A percentile compares a stretch with the other conserved stretches of the same genome.
These are phyloP conservation scores for Tholera decimalis DNA, from an alignment of 2,888 invertebrate genomes.

Conservation along the genomic window DNA sequence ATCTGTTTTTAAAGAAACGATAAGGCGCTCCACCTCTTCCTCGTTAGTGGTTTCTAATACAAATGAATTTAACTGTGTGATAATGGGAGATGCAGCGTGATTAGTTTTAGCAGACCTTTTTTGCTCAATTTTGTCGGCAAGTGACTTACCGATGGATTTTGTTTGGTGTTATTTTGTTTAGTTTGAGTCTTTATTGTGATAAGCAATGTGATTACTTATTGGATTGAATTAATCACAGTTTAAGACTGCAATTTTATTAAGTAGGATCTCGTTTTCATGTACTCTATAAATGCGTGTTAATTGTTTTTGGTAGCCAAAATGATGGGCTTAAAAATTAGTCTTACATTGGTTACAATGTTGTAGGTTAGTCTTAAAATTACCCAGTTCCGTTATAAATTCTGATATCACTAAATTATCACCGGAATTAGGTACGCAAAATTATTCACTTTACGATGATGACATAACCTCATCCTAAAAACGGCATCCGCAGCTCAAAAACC, in stretches of 20 bases:
- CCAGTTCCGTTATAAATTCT: slow-evolving; percentile 8
- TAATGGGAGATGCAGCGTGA: too few species aligned
- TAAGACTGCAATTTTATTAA: background rate
- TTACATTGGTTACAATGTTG: slow-evolving; percentile 2
- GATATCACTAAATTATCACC: slow-evolving; percentile 41
- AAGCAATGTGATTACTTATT: too few species aligned
- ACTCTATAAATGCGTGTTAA: background rate
- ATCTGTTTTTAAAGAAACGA: too few species aligned
- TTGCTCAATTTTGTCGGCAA: too few species aligned
- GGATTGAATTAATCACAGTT: background rate
- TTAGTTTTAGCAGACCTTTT: too few species aligned
- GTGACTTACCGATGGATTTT: slow-evolving; percentile 58
- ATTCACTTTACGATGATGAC: slow-evolving; percentile 35
- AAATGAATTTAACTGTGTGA: too few species aligned
- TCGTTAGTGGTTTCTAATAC: too few species aligned
- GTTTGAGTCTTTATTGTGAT: too few species aligned
- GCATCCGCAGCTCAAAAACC: slow-evolving; percentile 5
- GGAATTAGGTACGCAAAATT: slow-evolving; percentile 30
- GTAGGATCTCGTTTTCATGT: background rate
- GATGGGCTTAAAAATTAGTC: background rate
- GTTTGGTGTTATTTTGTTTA: background rate
- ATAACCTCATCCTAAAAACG: slow-evolving; percentile 3
- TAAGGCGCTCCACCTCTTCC: too few species aligned
- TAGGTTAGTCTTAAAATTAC: slow-evolving; percentile 26
- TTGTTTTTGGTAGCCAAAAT: background rate